Percentiles rank a stretch among this genome's conserved stretches.
Conservation (phyloP, 2,797 vertebrate genomes). For the Lithobates pipiens region DNA sequence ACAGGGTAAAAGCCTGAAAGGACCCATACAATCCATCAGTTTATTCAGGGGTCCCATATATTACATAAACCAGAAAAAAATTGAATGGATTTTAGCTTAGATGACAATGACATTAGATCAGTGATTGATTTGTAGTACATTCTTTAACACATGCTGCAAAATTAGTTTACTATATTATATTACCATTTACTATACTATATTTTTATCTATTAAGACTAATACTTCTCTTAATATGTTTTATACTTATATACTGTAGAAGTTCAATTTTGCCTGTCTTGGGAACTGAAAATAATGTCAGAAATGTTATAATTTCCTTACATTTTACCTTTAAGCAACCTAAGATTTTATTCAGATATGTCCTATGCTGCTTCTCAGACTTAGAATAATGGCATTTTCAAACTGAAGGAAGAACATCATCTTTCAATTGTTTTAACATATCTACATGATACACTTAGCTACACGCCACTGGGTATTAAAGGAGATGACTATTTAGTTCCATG, state of each 20-base stretch:
- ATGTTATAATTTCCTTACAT: background rate
- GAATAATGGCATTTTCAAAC: background rate
- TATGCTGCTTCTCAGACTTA: background rate
- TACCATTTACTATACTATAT: background rate
- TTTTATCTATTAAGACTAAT: background rate
- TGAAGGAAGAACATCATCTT: conserved; percentile 10
- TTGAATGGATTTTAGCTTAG: no score
- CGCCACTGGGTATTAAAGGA: background rate
- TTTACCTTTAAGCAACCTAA: background rate
- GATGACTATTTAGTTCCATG: background rate
- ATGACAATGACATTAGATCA: no score
- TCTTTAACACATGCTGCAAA: no score
- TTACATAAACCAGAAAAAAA: no score
- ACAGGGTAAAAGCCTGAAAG: no score
- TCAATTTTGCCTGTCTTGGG: background rate
- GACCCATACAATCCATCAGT: no score
- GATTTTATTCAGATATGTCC: background rate
- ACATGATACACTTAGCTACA: background rate
- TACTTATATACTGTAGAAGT: background rate
- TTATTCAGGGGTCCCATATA: no score
- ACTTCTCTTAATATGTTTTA: background rate
- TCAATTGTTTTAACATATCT: conserved; percentile 3
- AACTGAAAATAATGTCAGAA: background rate
- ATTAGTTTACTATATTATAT: no score
- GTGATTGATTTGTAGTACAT: no score